Base-by-base conservation (phyloP, 2,888 invertebrate genomes). In the Clusia tigrina region DNA sequence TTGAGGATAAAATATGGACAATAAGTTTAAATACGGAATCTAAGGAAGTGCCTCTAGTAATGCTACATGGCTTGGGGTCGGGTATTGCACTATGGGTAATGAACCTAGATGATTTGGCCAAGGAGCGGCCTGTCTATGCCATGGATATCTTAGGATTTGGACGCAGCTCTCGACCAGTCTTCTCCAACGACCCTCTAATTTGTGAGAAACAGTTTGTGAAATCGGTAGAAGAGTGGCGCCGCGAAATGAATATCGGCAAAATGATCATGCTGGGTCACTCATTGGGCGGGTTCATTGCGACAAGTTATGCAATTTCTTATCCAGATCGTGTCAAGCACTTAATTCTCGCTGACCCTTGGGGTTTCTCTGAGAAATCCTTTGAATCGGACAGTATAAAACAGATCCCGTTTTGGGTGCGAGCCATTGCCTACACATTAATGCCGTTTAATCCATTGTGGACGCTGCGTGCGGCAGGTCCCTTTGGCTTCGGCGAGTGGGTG, bases 11-110 rank as follows among this genome's bases (percentile, higher is more conserved):
- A 82, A 86, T 90, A 77, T 90, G 90, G 89, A 90, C 90, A 3
- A 79, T 90, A 22, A 86, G 87, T 18, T 81, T 89, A 67, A 89
- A 90, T 74, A 85, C 86, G 66, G 86, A 88, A 64, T 87, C 87
- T 42, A 82, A 86, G 56, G 90, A 90, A 76, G 90, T 90, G 1
- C 98, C 98, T 0, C 83, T 98, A 37, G 93, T 98, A 25, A 82
- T 99, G 76, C 84, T 98, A n/a, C 98, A 98, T 81, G 98, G 98
- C 0, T 88, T 98, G 79, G 98, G 94, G 10, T 92, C 96, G 0
- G 98, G 98, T 1, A 89, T 96, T 22, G 98, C 94, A 1, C 86
- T 98, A 54, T 98, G 98, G 97, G 92, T 94, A 67, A 88, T 95
- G 72, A 98, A 98, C 84, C 85, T 97, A 15, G 96, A 96, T 81